Conservation (phyloP, 2,888 invertebrate species). For the Aphodius sticticus region DNA sequence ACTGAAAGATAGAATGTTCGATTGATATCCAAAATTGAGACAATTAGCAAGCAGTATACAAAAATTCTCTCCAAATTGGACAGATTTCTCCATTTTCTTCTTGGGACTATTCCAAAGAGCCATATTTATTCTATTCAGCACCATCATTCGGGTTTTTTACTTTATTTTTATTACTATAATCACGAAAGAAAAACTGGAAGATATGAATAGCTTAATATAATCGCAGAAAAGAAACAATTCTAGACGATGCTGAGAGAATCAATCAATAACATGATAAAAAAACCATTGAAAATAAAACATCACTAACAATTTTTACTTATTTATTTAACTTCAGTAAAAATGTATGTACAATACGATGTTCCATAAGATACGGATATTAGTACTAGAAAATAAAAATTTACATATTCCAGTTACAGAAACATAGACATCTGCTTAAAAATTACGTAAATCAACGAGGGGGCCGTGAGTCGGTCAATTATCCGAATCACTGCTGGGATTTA, state of each 20-base stretch:
- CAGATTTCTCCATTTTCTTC: too few species aligned
- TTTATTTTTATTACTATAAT: too few species aligned
- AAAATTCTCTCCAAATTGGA: too few species aligned
- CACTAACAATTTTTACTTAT: background rate
- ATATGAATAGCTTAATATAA: too few species aligned
- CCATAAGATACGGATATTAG: background rate
- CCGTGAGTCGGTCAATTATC: background rate
- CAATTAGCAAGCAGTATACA: too few species aligned
- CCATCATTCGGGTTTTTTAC: too few species aligned
- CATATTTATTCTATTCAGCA: too few species aligned
- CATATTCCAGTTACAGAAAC: background rate
- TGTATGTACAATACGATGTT: background rate
- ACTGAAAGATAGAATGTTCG: too few species aligned
- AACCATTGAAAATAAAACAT: background rate
- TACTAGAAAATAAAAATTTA: background rate
- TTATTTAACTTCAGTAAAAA: slow-evolving; percentile 4
- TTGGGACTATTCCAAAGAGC: too few species aligned
- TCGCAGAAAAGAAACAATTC: too few species aligned
- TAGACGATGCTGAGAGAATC: background rate
- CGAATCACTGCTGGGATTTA: background rate
- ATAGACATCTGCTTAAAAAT: background rate
- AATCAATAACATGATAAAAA: background rate
- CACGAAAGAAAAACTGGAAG: too few species aligned
- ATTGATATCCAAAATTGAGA: too few species aligned
- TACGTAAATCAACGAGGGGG: background rate